These are phyloP conservation scores for Microhierax caerulescens DNA, from an alignment of 2,797 vertebrate genomes.

Conservation along the genomic window DNA sequence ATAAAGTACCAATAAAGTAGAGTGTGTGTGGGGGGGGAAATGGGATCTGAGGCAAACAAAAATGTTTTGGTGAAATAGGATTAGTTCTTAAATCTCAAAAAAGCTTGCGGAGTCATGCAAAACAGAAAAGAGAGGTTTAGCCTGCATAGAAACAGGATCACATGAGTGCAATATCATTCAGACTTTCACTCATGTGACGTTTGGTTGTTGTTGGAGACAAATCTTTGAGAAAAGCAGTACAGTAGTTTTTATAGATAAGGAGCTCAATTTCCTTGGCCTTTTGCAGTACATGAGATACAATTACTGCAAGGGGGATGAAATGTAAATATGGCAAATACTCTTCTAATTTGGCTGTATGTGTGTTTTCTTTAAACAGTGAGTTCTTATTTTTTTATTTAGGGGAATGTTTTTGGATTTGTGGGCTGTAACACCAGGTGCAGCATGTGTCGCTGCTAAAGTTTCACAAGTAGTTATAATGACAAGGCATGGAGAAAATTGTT, in stretches of 20 bases:
- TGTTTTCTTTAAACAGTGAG: not conserved
- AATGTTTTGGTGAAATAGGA: slow-evolving; percentile 77
- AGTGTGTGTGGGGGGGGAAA: not conserved
- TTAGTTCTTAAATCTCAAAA: slow-evolving; percentile 77
- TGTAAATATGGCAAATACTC: not conserved
- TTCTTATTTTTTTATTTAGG: not conserved
- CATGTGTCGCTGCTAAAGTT: not conserved
- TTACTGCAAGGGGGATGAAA: not conserved
- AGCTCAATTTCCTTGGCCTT: slow-evolving; percentile 21
- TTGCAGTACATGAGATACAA: slow-evolving; percentile 15
- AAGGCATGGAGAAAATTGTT: not conserved
- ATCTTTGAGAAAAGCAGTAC: slow-evolving; percentile 67
- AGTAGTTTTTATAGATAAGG: slow-evolving; percentile 58
- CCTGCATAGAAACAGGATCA: slow-evolving; percentile 74
- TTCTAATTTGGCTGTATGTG: not conserved
- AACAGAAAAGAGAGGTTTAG: slow-evolving; percentile 69
- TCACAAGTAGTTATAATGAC: not conserved
- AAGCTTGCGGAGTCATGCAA: slow-evolving; percentile 73
- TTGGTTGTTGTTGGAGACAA: slow-evolving; percentile 66
- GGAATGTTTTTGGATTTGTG: not conserved
- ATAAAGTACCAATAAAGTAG: not conserved
- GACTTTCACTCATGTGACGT: slow-evolving; percentile 64
- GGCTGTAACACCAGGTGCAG: not conserved
- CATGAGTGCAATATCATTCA: slow-evolving; percentile 71
- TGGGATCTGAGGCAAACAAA: slow-evolving; percentile 65